Percentiles rank a stretch among this genome's conserved stretches.
Evolutionary conservation across 2,113 vertebrate genomes (phyloP).

Genomic region (Sorex fumeus): DNA sequence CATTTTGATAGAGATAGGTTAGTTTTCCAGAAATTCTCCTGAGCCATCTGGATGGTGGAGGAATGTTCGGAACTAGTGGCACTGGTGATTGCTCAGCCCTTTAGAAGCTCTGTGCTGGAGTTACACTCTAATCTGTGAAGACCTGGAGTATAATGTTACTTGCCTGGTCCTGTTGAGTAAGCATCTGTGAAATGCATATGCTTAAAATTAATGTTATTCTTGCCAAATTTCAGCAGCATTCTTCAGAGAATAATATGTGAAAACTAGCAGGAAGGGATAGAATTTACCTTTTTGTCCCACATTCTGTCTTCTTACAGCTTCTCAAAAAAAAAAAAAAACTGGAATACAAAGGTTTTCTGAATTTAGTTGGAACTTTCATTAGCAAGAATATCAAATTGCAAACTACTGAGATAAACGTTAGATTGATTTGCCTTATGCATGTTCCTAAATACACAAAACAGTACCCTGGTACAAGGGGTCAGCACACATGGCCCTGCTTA

Average conservation of each 20-base stretch:
- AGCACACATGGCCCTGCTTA: not conserved
- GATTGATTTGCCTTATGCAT: not conserved
- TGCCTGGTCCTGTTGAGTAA: not conserved
- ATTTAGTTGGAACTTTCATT: not conserved
- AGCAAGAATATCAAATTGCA: not conserved
- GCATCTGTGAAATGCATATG: not conserved
- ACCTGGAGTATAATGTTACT: constrained; percentile 39
- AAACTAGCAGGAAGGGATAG: too few relatives aligned
- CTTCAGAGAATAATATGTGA: not conserved
- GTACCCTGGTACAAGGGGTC: not conserved
- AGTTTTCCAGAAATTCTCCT: not conserved
- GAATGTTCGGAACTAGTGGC: too few relatives aligned
- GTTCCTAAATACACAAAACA: too few relatives aligned
- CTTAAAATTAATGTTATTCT: not conserved
- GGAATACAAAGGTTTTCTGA: not conserved
- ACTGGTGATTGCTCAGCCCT: not conserved
- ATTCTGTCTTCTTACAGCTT: not conserved
- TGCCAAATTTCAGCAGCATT: not conserved
- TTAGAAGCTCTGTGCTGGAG: constrained; percentile 74
- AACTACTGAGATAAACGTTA: not conserved
- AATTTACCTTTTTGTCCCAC: not conserved
- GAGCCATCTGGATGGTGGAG: not conserved
- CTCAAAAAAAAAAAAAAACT: not conserved
- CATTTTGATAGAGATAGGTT: not conserved
- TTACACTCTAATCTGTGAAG: constrained; percentile 73